Base-by-base conservation (phyloP, 2,113 vertebrate species). In the Amblyornis subalaris region DNA sequence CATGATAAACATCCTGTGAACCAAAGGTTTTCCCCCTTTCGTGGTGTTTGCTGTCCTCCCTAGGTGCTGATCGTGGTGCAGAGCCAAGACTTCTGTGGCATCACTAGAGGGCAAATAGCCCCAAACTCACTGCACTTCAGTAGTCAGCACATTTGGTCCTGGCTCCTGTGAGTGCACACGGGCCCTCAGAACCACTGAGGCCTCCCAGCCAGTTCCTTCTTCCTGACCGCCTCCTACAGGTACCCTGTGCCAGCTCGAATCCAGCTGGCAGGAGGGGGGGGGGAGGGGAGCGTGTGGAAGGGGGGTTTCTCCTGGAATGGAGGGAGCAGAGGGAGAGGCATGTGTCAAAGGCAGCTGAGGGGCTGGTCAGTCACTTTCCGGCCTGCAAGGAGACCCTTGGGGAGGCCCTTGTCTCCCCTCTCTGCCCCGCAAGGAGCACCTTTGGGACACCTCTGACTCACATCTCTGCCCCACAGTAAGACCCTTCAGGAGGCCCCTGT, bases 111-210 rank as follows among this genome's bases (percentile, higher is more conserved):
- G 5, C 18, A 35, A 35, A 65, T 7, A 65, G 40, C 13, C 25
- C 7, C 23, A 47, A 21, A 48, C 10, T 12, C 40, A 21, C 12
- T 8, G 28, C 22, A 35, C 25, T 45, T 33, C 29, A 40, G 21
- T 0, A 75, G 6, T 22, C 3, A 3, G 5, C 1, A 4, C 25
- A 11, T 57, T n/a, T 40, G 8, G 12, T 36, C 8, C 25, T 4
- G 26, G 12, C 42, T 47, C 20, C 19, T 12, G 13, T 17, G 14
- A 28, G 12, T 5, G 24, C 25, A 19, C 14, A 26, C 28, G 12
- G 21, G 4, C 17, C 22, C 29, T 13, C 2, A 0, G 38, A 11
- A 29, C 3, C 36, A 8, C 17, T 7, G 58, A 65, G 25, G 33
- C 36, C 33, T 76, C 18, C 26, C 55, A 12, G 71, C 7, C 48